Conservation (phyloP, 2,113 vertebrate species). For the Pomatostomus ruficeps region DNA sequence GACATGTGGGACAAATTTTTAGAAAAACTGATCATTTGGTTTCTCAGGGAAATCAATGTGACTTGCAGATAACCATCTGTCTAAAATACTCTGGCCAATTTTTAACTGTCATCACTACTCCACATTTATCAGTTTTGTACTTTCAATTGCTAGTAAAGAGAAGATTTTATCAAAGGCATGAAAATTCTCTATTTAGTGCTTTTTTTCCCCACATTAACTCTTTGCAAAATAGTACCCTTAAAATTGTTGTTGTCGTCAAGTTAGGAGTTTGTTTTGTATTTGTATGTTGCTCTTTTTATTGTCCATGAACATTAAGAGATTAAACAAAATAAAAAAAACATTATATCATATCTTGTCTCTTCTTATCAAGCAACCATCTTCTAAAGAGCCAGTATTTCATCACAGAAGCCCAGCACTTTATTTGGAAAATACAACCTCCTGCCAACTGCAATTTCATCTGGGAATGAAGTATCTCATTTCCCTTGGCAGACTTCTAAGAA, state of each 20-base stretch:
- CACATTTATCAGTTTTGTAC: not conserved
- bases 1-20: not conserved
- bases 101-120: not conserved
- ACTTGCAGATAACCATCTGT: not conserved
- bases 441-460: not conserved
- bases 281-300: not conserved
- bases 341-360: not conserved
- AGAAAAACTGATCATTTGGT: not conserved
- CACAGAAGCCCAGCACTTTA: not conserved
- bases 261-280: not conserved
- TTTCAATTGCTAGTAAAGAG: not conserved
- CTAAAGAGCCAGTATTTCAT: not conserved
- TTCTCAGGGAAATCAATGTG: not conserved
- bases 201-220: not conserved
- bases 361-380: not conserved
- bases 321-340: not conserved
- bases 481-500: not conserved
- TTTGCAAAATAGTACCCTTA: not conserved
- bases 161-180: not conserved
- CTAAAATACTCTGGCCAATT: not conserved
- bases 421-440: not conserved
- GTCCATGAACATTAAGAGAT: not conserved
- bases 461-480: not conserved
- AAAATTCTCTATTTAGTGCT: not conserved
- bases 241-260: not conserved